Percentiles rank a stretch among this genome's conserved stretches.
Conservation (phyloP, 2,113 vertebrate genomes). For the Eonycteris spelaea region DNA sequence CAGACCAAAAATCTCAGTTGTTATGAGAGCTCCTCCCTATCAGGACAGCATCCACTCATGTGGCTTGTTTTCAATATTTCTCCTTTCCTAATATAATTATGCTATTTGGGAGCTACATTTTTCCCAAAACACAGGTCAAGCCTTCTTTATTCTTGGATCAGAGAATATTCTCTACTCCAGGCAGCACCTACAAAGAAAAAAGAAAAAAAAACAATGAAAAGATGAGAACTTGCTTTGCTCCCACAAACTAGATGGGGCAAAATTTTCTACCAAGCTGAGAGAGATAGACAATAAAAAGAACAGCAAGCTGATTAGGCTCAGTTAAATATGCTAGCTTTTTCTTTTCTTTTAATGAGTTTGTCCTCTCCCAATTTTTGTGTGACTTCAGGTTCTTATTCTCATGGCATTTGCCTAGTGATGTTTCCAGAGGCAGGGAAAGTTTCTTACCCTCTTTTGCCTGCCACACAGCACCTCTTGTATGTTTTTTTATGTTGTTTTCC, state of each 20-base stretch:
- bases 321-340: not conserved
- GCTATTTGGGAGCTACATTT: not conserved
- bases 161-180: not conserved
- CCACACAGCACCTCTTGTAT: not conserved
- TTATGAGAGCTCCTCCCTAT: not conserved
- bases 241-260: not conserved
- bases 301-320: not conserved
- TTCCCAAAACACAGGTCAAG: not conserved
- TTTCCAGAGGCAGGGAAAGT: not conserved
- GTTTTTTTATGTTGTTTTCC: not conserved
- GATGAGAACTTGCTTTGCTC: not conserved
- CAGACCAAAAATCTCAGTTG: not conserved
- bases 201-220: not conserved
- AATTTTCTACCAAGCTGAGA: not conserved
- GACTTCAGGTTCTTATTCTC: not conserved
- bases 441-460: not conserved
- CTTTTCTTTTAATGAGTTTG: not conserved
- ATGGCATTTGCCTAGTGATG: not conserved
- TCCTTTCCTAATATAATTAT: not conserved
- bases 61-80: not conserved
- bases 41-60: rapidly evolving
- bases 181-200: not conserved
- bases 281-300: not conserved
- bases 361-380: not conserved
- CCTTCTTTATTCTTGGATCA: not conserved